Conservation (phyloP, 1,140 invertebrate genomes). For the Temnothorax longispinosus region DNA sequence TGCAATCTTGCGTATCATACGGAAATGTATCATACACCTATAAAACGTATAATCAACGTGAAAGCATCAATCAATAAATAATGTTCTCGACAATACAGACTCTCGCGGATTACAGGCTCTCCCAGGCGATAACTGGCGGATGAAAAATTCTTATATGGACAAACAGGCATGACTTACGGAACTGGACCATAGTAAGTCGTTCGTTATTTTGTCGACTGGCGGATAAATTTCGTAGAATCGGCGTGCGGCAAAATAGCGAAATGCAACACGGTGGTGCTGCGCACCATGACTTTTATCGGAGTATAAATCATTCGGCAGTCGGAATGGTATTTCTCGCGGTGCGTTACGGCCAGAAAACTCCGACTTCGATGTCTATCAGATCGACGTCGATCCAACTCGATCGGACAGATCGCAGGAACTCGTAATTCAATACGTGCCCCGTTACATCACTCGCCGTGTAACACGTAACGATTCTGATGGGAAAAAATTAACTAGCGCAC, state of each 20-base stretch:
- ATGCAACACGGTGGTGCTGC: background rate
- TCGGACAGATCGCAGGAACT: background rate
- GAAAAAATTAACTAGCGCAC: conserved; percentile 14
- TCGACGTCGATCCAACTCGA: background rate
- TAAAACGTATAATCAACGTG: background rate
- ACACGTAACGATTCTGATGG: conserved; percentile 9
- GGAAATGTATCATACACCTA: background rate
- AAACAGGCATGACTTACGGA: background rate
- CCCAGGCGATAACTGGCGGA: background rate
- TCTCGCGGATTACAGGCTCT: background rate
- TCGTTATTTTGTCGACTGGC: conserved; percentile 16
- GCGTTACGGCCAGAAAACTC: conserved; percentile 12
- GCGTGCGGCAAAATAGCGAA: background rate
- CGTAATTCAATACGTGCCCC: background rate
- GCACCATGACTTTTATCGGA: conserved; percentile 30
- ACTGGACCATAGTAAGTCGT: conserved; percentile 3
- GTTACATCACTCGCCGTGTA: conserved; percentile 33
- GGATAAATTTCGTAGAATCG: conserved; percentile 30
- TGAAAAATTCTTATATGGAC: background rate
- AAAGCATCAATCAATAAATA: conserved; percentile 12
- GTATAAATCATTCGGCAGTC: conserved; percentile 55
- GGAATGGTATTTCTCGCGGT: conserved; percentile 42
- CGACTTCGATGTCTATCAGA: background rate
- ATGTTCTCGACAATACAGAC: background rate
- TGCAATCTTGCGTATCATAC: background rate